Conservation (phyloP, 2,888 invertebrate genomes). For the Polietes domitor region DNA sequence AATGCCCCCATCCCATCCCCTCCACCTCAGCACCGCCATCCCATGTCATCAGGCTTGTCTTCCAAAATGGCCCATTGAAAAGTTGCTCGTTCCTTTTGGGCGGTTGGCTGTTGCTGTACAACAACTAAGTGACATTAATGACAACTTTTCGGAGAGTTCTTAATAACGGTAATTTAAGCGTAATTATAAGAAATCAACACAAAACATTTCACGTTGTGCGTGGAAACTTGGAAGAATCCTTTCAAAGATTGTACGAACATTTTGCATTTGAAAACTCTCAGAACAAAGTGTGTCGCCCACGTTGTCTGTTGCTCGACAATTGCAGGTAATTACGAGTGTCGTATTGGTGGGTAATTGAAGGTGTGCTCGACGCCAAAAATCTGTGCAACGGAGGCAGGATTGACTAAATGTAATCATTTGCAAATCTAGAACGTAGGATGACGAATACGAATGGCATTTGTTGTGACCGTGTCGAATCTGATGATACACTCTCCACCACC, state of each 20-base stretch:
- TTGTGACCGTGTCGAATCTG: no score
- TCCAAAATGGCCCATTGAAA: not conserved
- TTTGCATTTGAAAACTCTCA: not conserved
- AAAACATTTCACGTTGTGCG: not conserved
- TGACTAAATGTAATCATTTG: not conserved
- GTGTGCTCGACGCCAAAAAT: not conserved
- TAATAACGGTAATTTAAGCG: conserved; percentile 18
- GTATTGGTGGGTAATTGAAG: not conserved
- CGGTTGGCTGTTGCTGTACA: not conserved
- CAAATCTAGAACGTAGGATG: no score
- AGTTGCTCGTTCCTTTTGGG: not conserved
- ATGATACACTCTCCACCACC: no score
- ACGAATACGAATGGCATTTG: no score
- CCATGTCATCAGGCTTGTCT: not conserved
- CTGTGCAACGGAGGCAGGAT: no score
- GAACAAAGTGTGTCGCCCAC: not conserved
- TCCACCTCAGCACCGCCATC: not conserved
- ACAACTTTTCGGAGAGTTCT: not conserved
- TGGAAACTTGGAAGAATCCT: not conserved
- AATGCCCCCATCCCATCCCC: not conserved
- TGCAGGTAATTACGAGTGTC: not conserved
- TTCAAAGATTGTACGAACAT: not conserved
- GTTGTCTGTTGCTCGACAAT: not conserved
- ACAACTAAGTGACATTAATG: not conserved
- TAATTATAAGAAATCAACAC: not conserved